A percentile compares a stretch with the other conserved stretches of the same genome.
Evolutionary conservation across 2,113 vertebrate genomes (phyloP).

Genomic region (Cryptotis parvus): DNA sequence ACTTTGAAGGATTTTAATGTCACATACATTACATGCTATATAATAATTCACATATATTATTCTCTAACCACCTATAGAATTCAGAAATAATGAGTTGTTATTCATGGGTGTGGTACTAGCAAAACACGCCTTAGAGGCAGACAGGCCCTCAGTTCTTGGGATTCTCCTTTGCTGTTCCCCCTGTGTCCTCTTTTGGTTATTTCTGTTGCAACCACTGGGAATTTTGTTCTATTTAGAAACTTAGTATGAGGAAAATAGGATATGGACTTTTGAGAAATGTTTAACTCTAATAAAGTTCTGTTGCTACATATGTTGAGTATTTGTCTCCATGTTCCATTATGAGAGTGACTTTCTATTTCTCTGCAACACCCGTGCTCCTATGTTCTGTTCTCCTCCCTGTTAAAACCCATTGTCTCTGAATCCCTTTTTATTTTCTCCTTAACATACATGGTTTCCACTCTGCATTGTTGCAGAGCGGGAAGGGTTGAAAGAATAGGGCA

Average conservation of each 20-base stretch:
- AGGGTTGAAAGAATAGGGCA: not conserved
- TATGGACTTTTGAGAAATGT: not conserved
- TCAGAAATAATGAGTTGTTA: not conserved
- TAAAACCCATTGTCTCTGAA: not conserved
- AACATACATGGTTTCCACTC: not conserved
- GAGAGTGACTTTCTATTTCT: not conserved
- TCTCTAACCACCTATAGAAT: constrained; percentile 38
- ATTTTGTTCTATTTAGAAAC: not conserved
- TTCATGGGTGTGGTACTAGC: not conserved
- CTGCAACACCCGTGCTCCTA: not conserved
- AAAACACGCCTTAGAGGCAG: not conserved
- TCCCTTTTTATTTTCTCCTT: not conserved
- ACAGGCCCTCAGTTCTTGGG: not conserved
- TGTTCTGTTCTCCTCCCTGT: not conserved
- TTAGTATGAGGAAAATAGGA: not conserved
- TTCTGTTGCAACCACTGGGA: not conserved
- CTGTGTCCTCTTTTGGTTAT: not conserved
- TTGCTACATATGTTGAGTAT: not conserved
- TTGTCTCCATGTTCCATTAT: not conserved
- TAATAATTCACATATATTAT: too few species aligned
- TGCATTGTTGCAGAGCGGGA: not conserved
- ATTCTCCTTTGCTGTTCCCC: not conserved
- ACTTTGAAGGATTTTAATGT: not conserved
- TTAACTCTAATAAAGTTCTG: not conserved
- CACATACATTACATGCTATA: constrained; percentile 1